Base-by-base conservation (phyloP, 2,113 vertebrate species). In the Cisticola juncidis region DNA sequence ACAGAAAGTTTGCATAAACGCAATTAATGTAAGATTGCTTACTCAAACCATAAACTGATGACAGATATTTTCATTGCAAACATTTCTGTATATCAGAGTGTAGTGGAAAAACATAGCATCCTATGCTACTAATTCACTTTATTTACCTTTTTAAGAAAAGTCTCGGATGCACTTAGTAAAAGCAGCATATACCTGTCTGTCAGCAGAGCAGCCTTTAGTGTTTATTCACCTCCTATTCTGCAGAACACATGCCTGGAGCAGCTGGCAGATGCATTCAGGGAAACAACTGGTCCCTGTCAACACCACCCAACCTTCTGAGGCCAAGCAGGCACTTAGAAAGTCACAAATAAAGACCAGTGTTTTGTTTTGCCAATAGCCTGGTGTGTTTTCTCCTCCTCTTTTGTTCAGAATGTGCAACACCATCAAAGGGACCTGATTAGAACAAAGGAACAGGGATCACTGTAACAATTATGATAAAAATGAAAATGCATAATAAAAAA, bases 121-220 rank as follows among this genome's bases (percentile, higher is more conserved):
- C 95, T 98, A 96, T 92, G 91, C 91, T 98, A 66, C 90, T 97
- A 97, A 95, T 97, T 97, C 93, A 45, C 95, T 98, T 98, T 98
- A 98, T 98, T 98, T 97, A 95, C 79, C 94, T 96, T 98, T 97
- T 95, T 50, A 23, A 77, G 82, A 89, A 90, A 97, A 98, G 94
- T 28, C 84, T 93, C 93, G 76, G 97, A 98, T 97, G 98, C 95
- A 97, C 98, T 98, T 98, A 92, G 95, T 92, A 97, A 97, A 93
- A 98, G 97, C 98, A 99, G 98, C 97, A 78, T 97, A 97, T 98
- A 98, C 98, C 97, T 98, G 98, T 99, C 99, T 99, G 98, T 99
- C 99, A 98, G 97, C 98, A 94, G 88, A 93, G 90, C 94, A 97
- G 96, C 97, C 97, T 98, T 96, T 95, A 97, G 97, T 97, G 64